A percentile compares a stretch with the other conserved stretches of the same genome.
Evolutionary conservation across 1,140 invertebrate genomes (phyloP).

Genomic region (Drosophila albomicans): DNA sequence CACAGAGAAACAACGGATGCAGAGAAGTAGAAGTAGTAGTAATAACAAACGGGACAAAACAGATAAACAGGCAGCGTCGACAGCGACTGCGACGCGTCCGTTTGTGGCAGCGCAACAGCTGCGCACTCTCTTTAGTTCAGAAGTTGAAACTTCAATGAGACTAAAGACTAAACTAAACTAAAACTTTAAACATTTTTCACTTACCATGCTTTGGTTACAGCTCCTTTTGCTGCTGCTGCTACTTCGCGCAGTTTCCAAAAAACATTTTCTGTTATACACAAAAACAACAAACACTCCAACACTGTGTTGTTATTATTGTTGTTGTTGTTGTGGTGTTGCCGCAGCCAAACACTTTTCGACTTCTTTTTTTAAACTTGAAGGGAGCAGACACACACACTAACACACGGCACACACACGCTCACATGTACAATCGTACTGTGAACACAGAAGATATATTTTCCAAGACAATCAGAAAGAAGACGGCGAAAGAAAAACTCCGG

Average conservation of each 20-base stretch:
- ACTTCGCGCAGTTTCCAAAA: conserved; percentile 48
- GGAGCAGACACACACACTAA: conserved; percentile 45
- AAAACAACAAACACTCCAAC: conserved; percentile 60
- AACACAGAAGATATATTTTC: conserved; percentile 67
- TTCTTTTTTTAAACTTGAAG: conserved; percentile 81
- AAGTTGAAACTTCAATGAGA: conserved; percentile 15
- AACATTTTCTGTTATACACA: conserved; percentile 76
- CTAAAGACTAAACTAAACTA: conserved; percentile 14
- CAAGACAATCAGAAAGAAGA: conserved; percentile 68
- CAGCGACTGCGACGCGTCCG: neutral
- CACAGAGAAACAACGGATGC: conserved; percentile 56
- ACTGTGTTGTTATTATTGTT: conserved; percentile 45
- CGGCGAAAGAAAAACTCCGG: conserved; percentile 50
- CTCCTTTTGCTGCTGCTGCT: conserved; percentile 22
- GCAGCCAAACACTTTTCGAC: conserved; percentile 71
- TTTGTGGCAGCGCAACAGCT: conserved; percentile 30
- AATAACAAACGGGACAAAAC: conserved; percentile 64
- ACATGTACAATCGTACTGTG: conserved; percentile 23
- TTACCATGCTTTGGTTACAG: conserved; percentile 40
- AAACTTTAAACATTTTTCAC: conserved; percentile 44
- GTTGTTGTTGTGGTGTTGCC: conserved; percentile 46
- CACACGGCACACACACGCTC: conserved; percentile 1
- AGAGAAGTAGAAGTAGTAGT: conserved; percentile 50
- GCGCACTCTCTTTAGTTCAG: conserved; percentile 18
- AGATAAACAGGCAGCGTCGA: conserved; percentile 51